Percentiles rank a stretch among this genome's conserved stretches.
phyloP scores from a whole-genome alignment of 2,113 vertebrate species.

The Eclectus roratus region DNA sequence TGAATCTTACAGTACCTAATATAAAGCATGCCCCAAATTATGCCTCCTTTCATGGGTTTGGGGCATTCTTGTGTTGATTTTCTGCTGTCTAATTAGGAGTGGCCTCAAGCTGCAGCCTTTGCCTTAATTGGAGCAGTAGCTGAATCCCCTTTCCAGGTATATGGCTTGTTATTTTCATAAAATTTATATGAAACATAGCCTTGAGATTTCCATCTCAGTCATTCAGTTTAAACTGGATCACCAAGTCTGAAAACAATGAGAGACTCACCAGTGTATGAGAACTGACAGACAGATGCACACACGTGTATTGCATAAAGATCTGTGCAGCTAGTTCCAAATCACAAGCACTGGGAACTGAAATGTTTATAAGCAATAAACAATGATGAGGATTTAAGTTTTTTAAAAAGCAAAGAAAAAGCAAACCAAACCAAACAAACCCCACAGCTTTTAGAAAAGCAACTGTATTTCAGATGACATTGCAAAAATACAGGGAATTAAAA shows the following conservation, averaged over 20 bases:
- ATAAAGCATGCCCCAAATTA: constrained; percentile 18
- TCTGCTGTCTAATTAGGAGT: neutral
- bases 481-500: neutral
- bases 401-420: neutral
- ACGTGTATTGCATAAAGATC: neutral
- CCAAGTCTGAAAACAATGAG: neutral
- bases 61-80: neutral
- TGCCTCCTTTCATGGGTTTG: neutral
- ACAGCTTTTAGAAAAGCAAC: neutral
- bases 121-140: neutral
- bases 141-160: neutral
- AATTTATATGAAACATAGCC: neutral
- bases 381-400: neutral
- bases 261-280: neutral
- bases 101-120: neutral
- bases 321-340: neutral
- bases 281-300: neutral
- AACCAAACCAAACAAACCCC: neutral
- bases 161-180: neutral
- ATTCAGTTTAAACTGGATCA: neutral
- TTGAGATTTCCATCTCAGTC: neutral
- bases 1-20: neutral
- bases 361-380: neutral
- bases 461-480: neutral
- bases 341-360: neutral